These are phyloP conservation scores for Mythimna albipuncta DNA, from an alignment of 2,888 invertebrate genomes.

Conservation along the genomic window DNA sequence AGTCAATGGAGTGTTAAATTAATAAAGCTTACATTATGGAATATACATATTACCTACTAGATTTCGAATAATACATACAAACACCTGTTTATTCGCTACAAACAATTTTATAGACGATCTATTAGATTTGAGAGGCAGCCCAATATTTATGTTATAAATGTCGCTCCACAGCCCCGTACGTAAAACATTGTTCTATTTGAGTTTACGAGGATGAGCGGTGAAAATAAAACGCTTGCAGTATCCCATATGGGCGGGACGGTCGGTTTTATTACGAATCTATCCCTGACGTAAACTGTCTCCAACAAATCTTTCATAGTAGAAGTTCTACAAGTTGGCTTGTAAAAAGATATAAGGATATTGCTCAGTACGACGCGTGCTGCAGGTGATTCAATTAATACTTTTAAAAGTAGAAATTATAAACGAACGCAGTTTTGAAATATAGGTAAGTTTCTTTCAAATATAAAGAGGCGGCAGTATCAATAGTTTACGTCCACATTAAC, in stretches of 20 bases:
- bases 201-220: conserved; percentile 62
- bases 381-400: conserved; percentile 45
- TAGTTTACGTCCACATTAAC: too few species aligned
- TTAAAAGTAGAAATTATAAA: conserved; percentile 2
- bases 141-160: conserved; percentile 40
- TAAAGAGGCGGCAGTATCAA: not conserved
- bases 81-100: conserved; percentile 33
- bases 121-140: conserved; percentile 57
- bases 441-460: conserved; percentile 1
- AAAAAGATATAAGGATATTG: conserved; percentile 6
- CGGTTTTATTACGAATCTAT: conserved; percentile 50
- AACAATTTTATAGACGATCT: conserved; percentile 49
- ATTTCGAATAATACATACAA: conserved; percentile 12
- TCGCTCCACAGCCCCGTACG: conserved; percentile 25
- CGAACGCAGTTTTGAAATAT: not conserved
- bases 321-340: conserved; percentile 21
- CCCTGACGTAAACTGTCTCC: conserved; percentile 17
- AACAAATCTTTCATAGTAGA: conserved; percentile 22
- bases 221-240: conserved; percentile 50
- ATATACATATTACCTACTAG: not conserved
- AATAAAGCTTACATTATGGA: not conserved
- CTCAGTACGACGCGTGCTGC: not conserved
- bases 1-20: not conserved
- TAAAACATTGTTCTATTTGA: conserved; percentile 58
- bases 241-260: conserved; percentile 12